Percentiles rank a stretch among this genome's conserved stretches.
Evolutionary conservation across 2,888 invertebrate species (phyloP).

Genomic region (Tiliacea aurago): DNA sequence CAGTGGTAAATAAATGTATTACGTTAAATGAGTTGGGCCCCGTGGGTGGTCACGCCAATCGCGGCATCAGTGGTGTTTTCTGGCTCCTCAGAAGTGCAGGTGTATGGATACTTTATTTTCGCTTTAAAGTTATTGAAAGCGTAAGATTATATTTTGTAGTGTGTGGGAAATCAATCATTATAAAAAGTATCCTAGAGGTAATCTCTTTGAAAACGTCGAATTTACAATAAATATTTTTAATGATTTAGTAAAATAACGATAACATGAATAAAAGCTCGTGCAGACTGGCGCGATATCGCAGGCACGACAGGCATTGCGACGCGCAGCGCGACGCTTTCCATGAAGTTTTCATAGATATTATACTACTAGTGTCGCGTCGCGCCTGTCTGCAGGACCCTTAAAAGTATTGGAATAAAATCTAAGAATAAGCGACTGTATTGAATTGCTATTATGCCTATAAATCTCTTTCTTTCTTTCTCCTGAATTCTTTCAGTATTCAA

Average conservation of each 20-base stretch:
- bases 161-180: neutral
- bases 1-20: too few species aligned
- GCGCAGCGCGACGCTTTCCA: too few species aligned
- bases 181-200: neutral
- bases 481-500: conserved; percentile 20
- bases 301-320: too few species aligned
- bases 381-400: too few species aligned
- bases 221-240: neutral
- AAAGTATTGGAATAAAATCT: conserved; percentile 11
- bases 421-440: conserved; percentile 2
- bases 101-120: neutral
- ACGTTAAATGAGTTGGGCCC: neutral
- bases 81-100: neutral
- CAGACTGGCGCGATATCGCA: too few species aligned
- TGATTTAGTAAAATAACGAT: neutral
- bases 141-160: neutral
- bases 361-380: too few species aligned
- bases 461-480: conserved; percentile 13
- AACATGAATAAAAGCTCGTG: too few species aligned
- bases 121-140: neutral
- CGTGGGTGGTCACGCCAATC: neutral
- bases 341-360: too few species aligned
- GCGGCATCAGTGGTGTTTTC: neutral
- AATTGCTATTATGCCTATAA: conserved; percentile 8
- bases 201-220: neutral